Evolutionary conservation across 2,888 invertebrate species (phyloP).

Genomic region (Chrysolina haemoptera): DNA sequence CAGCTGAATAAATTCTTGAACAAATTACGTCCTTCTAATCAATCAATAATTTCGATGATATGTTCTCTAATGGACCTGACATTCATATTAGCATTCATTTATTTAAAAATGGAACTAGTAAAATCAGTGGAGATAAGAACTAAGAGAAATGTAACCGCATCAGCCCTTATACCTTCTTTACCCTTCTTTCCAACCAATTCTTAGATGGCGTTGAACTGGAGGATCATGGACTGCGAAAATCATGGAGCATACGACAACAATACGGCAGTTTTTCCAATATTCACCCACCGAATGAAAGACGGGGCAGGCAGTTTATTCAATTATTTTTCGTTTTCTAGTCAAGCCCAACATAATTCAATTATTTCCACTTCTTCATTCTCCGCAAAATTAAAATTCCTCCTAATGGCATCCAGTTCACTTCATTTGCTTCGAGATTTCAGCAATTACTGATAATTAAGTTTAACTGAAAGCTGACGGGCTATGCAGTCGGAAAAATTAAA

Average conservation of each 20-base stretch:
- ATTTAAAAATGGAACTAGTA: too few species aligned
- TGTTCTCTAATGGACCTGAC: too few species aligned
- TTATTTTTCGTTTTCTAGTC: conserved; percentile 37
- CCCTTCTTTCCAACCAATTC: too few species aligned
- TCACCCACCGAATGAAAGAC: background rate
- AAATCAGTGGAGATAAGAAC: too few species aligned
- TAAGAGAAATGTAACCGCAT: too few species aligned
- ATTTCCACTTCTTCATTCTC: conserved; percentile 42
- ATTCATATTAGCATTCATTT: too few species aligned
- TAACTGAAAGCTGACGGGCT: background rate
- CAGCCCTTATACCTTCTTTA: too few species aligned
- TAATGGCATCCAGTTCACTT: conserved; percentile 43
- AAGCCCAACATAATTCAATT: conserved; percentile 42
- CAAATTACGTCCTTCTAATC: too few species aligned
- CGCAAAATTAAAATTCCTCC: conserved; percentile 46
- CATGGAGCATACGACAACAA: background rate
- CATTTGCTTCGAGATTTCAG: conserved; percentile 43
- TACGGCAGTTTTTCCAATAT: background rate
- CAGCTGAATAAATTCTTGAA: too few species aligned
- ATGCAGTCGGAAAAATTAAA: conserved; percentile 13
- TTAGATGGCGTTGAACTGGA: background rate
- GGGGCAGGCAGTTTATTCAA: conserved; percentile 31
- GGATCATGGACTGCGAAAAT: background rate
- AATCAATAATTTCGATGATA: too few species aligned
- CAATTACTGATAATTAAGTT: conserved; percentile 37